Evolutionary conservation across 2,797 vertebrate species (phyloP), one percentile per base, ranked within the genome.

Genomic region (Sebastiscus tertius): DNA sequence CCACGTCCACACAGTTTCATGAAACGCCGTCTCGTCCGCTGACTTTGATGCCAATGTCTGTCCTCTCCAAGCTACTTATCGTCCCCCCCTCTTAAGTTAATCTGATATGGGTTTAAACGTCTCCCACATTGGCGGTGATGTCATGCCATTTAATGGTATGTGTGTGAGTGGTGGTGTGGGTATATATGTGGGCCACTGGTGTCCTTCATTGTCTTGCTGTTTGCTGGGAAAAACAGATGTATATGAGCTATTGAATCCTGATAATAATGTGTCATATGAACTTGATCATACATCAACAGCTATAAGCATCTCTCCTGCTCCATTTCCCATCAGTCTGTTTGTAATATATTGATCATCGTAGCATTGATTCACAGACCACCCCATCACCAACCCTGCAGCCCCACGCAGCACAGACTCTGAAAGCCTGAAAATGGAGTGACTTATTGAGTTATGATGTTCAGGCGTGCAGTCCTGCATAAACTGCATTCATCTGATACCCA

Each of bases 41-140:
- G 79, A 77, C 71, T 85, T 75, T 39, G 54, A 87, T 90, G 77
- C 74, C 83, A 87, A 80, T 82, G 84, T 88, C 87, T 72, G 5
- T 76, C 83, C 88, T 80, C 67, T 87, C 74, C 79, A 88, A 91
- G 89, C 86, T 91, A 88, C 86, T 91, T 87, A 89, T 75, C 81
- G 7, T 49, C 59, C 54, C 76, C 80, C 83, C 75, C 83, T 87
- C 82, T 87, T 85, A 68, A 83, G 56, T 92, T 92, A 93, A 94
- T 94, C 92, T 92, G 91, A 93, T 93, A 93, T 88, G 83, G 87
- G 75, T 92, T 91, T 94, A 92, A 94, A 92, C 84, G 88, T 71
- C 71, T 83, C 80, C 86, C 84, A 86, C 75, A 83, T 65, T 85
- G 76, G 73, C 70, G 80, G 77, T 86, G 91, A 89, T 89, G 87